Evolutionary conservation across 2,888 invertebrate species (phyloP), one percentile per base, ranked within the genome.

Genomic region (Miltochrista miniata): DNA sequence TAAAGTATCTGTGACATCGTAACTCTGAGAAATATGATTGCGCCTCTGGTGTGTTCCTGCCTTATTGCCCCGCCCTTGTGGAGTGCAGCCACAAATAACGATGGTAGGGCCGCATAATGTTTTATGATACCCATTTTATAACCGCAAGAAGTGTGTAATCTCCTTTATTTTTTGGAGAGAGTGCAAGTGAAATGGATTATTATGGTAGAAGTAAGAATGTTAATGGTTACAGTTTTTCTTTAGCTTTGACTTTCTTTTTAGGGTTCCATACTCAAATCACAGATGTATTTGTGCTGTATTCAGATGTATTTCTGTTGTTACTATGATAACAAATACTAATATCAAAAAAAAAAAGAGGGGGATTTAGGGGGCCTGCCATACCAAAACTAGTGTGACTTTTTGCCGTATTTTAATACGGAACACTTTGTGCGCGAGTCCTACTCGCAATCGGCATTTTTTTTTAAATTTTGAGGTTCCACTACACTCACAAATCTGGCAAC

Each of bases 111-210:
- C 83, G 77, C 84, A 81, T 86, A 78, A 87, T 87, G 81, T 87
- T 87, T 88, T 87, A 87, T 87, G 83, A 87, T 67, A 74, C 72
- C 75, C 76, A 79, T 83, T 85, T 85, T 83, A 88, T 78, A 85
- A 81, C 87, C 83, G 70, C 80, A 73, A 76, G 78, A 82, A 84
- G 80, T 83, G 84, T 85, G 81, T 83, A 84, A 87, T 88, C 85
- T 82, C 68, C 76, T 79, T 80, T 87, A 85, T 83, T 85, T 85
- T 81, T 79, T 72, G 73, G 77, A 76, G 68, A 71, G 72, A 75
- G 70, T 65, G 72, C 72, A 82, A 79, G 74, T 76, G 72, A 79
- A 82, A 79, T 71, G 77, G 74, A 81, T 79, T 75, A 56, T 59
- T 24, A 24, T 24, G 67, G 72, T 62, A 70, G 64, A 74, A 77